phyloP scores from a whole-genome alignment of 2,113 vertebrate species.

The Falcunculus frontatus region DNA sequence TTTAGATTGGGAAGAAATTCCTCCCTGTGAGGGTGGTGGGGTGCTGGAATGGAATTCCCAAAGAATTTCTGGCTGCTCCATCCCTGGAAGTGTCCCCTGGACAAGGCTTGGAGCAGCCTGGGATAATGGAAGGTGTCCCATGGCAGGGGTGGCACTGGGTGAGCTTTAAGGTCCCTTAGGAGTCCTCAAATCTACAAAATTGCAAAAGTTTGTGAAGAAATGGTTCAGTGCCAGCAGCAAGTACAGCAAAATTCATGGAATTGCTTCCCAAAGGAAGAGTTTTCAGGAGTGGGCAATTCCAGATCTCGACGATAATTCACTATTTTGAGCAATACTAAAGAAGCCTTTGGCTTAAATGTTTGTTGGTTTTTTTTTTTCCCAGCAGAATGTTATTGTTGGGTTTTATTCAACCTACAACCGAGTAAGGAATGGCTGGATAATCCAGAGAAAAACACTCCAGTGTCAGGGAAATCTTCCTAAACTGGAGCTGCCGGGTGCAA shows the following conservation, averaged over 20 bases:
- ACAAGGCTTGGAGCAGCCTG: neutral
- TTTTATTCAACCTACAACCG: neutral
- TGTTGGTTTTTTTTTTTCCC: neutral
- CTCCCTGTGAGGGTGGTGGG: neutral
- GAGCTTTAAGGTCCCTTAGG: neutral
- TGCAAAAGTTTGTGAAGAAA: neutral
- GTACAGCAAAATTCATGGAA: neutral
- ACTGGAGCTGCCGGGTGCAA: neutral
- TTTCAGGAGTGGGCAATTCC: neutral
- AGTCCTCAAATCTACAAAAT: neutral
- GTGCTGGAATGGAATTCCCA: neutral
- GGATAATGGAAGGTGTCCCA: neutral
- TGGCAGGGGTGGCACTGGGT: neutral
- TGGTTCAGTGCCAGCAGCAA: neutral
- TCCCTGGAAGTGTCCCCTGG: neutral
- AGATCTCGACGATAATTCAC: neutral
- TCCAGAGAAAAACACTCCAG: neutral
- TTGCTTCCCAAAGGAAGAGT: neutral
- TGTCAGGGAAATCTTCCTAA: neutral
- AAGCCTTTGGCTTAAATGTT: neutral
- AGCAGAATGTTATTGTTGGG: slow-evolving; percentile 10
- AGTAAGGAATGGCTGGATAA: neutral
- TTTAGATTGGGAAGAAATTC: neutral
- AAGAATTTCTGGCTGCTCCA: neutral
- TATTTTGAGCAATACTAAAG: neutral